Percentiles rank a stretch among this genome's conserved stretches.
Conservation (phyloP, 2,888 invertebrate species). For the Onchidella celtica region DNA sequence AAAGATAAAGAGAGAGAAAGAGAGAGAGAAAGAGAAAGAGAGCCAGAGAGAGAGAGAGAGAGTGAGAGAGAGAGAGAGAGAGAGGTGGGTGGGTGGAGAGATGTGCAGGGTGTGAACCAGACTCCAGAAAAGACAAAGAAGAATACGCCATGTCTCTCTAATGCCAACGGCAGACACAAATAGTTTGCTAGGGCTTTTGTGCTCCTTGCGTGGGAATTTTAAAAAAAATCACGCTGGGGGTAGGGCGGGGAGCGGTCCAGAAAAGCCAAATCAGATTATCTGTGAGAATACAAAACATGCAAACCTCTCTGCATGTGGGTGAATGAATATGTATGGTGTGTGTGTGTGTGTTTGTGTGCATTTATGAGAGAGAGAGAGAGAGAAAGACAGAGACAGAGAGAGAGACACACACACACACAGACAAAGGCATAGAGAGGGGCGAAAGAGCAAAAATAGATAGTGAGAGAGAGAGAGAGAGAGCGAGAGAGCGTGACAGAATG, state of each 20-base stretch:
- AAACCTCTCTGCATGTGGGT: no score
- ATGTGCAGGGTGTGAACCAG: background rate
- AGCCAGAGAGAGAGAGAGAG: constrained; percentile 20
- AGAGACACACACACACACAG: background rate
- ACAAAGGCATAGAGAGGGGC: background rate
- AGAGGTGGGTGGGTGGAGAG: background rate
- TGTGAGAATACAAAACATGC: no score
- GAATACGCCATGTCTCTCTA: no score
- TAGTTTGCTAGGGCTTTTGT: no score
- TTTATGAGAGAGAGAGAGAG: constrained; percentile 22
- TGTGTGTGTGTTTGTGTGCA: no score
- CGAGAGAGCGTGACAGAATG: background rate
- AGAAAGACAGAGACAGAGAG: constrained; percentile 18
- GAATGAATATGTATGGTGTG: no score
- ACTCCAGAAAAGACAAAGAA: no score
- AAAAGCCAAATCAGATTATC: no score
- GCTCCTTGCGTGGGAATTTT: no score
- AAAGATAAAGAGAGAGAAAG: constrained; percentile 17
- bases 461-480: background rate
- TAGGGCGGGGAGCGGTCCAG: no score
- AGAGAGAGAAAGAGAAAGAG: constrained; percentile 4
- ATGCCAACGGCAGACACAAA: no score
- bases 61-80: constrained; percentile 20
- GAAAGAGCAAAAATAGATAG: background rate
- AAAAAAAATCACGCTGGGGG: no score